These are phyloP conservation scores for Melanchra persicariae DNA, from an alignment of 2,888 invertebrate species.

Conservation along the genomic window DNA sequence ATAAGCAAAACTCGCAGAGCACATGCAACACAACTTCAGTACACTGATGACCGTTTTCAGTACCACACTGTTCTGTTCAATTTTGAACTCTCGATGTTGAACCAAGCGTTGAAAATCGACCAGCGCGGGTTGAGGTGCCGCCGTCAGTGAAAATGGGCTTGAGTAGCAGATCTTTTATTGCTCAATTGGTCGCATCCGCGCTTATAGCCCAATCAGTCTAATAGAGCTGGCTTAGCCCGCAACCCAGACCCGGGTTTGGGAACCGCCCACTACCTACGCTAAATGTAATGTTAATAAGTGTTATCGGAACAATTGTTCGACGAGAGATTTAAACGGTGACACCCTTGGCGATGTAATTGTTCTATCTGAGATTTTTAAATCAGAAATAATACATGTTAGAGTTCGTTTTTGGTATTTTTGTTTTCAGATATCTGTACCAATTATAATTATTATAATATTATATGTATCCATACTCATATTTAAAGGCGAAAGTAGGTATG, in stretches of 20 bases:
- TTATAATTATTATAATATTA: too few species aligned
- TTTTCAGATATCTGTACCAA: too few species aligned
- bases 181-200: constrained; percentile 87
- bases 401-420: neutral
- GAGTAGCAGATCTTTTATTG: constrained; percentile 78
- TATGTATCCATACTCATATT: too few species aligned
- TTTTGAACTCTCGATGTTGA: neutral
- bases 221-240: constrained; percentile 73
- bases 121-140: neutral
- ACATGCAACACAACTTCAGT: constrained; percentile 62
- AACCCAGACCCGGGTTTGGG: too few species aligned
- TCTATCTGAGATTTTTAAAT: constrained; percentile 18
- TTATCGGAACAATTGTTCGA: constrained; percentile 62
- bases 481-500: too few species aligned
- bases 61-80: neutral
- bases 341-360: constrained; percentile 16
- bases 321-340: constrained; percentile 75
- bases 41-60: constrained; percentile 19
- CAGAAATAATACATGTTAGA: neutral
- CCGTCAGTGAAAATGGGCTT: neutral
- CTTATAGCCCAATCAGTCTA: constrained; percentile 71
- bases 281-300: constrained; percentile 64
- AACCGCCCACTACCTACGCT: constrained; percentile 44
- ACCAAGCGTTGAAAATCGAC: neutral
- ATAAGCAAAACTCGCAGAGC: constrained; percentile 39